Base-by-base conservation (phyloP, 1,140 invertebrate species). In the Calliphora vicina region DNA sequence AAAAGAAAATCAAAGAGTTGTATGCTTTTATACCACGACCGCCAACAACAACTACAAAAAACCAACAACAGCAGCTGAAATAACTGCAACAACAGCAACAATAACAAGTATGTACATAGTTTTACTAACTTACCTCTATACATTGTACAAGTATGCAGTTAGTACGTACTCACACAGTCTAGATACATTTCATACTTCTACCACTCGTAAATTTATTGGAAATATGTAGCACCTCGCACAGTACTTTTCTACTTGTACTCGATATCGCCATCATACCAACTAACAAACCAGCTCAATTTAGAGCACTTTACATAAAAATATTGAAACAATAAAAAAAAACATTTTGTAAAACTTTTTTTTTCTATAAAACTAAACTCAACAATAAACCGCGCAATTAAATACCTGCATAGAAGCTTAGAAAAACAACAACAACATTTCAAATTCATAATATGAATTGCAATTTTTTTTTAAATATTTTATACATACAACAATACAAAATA, bases 1-100 rank as follows among this genome's bases (percentile, higher is more conserved):
- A 88, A 90, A 90, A 89, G 88, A 89, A 90, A 90, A 88, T 87
- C 88, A 86, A 87, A 85, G 87, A 85, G 88, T 89, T 85, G 87
- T 86, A 88, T 85, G 88, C 88, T 87, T 90, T 90, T 90, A 90
- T 90, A 90, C 87, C 88, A 85, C 87, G 80, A 85, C 42, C 74
- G 45, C 85, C 85, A 76, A 61, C 81, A 72, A 29, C 78, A 81
- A 82, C 43, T 42, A 26, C 35, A 43, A 82, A 78, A 78, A 13
- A 72, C 5, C 67, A 35, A 10, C 35, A 2, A 35, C 10, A 35
- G 35, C 6, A 35, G n/a, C n/a, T n/a, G n/a, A n/a, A 35, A 10
- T 10, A 2, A 35, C 10, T 8, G 35, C 6, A 35, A 72, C 20
- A 13, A 72, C 23, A 72, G 13, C 23, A 1, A 50, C 45, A 50